These are phyloP conservation scores for Sminthopsis crassicaudata DNA, from an alignment of 2,113 vertebrate species.

Conservation along the genomic window DNA sequence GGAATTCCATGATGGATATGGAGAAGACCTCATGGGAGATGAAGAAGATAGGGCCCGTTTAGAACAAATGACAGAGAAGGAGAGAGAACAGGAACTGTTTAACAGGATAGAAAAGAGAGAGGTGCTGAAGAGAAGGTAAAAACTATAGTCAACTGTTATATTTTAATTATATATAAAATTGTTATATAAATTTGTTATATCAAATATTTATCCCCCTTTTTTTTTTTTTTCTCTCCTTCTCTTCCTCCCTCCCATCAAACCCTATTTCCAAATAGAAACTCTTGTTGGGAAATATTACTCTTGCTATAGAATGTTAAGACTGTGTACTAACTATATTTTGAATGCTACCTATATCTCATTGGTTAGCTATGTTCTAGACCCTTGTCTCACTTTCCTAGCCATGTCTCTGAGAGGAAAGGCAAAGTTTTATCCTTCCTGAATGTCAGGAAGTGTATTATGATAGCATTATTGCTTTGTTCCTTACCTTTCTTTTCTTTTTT, in stretches of 20 bases:
- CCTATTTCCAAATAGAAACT: neutral
- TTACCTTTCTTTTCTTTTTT: neutral
- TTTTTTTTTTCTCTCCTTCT: neutral
- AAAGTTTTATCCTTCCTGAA: neutral
- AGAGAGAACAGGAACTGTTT: constrained; percentile 97
- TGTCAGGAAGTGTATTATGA: neutral
- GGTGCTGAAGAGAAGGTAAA: constrained; percentile 97
- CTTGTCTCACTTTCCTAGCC: neutral
- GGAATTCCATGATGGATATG: constrained; percentile 97
- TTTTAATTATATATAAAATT: no score
- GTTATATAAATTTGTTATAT: no score
- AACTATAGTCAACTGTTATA: neutral
- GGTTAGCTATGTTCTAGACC: neutral
- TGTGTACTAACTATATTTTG: neutral
- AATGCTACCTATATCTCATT: neutral
- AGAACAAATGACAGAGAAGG: constrained; percentile 99
- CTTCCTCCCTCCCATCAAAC: neutral
- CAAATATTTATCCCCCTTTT: neutral
- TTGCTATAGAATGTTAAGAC: neutral
- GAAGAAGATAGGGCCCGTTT: constrained; percentile 96
- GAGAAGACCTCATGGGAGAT: constrained; percentile 98
- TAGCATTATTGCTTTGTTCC: neutral
- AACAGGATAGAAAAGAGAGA: constrained; percentile 99
- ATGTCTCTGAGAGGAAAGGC: neutral
- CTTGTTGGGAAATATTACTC: neutral